Evolutionary conservation across 2,113 vertebrate species (phyloP).

Genomic region (Sinocyclocheilus anshuiensis): DNA sequence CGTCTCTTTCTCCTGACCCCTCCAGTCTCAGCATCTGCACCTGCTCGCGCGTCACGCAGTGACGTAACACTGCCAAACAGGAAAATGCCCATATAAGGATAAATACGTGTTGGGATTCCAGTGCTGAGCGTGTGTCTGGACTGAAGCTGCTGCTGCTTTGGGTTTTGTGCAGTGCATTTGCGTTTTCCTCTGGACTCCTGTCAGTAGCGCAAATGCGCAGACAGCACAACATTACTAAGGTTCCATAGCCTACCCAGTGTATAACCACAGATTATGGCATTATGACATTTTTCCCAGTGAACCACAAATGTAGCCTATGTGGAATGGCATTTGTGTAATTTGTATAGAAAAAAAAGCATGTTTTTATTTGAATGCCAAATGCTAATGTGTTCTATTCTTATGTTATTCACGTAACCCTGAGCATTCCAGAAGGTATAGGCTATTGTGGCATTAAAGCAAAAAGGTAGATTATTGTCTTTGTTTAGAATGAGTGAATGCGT

Average conservation of each 20-base stretch:
- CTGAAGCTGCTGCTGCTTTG: not conserved
- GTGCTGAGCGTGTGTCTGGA: slow-evolving; percentile 28
- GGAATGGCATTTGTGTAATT: too few species aligned
- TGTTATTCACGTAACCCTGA: too few species aligned
- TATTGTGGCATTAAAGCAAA: too few species aligned
- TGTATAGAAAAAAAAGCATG: too few species aligned
- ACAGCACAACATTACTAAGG: not conserved
- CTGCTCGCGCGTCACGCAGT: slow-evolving; percentile 47
- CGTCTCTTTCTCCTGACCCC: not conserved
- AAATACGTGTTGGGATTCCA: slow-evolving; percentile 62
- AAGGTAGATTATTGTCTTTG: too few species aligned
- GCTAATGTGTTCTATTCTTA: too few species aligned
- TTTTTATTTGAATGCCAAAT: too few species aligned
- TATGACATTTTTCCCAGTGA: not conserved
- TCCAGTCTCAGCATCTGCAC: slow-evolving; percentile 23
- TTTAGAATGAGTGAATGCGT: too few species aligned
- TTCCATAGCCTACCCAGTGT: not conserved
- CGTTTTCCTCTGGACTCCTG: not conserved
- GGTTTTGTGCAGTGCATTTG: not conserved
- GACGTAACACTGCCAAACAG: slow-evolving; percentile 47
- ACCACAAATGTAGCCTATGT: not conserved
- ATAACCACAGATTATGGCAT: not conserved
- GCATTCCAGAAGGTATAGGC: too few species aligned
- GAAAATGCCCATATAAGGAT: slow-evolving; percentile 62
- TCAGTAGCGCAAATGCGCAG: not conserved